Evolutionary conservation across 2,888 invertebrate genomes (phyloP).

Genomic region (Germaria angustata): DNA sequence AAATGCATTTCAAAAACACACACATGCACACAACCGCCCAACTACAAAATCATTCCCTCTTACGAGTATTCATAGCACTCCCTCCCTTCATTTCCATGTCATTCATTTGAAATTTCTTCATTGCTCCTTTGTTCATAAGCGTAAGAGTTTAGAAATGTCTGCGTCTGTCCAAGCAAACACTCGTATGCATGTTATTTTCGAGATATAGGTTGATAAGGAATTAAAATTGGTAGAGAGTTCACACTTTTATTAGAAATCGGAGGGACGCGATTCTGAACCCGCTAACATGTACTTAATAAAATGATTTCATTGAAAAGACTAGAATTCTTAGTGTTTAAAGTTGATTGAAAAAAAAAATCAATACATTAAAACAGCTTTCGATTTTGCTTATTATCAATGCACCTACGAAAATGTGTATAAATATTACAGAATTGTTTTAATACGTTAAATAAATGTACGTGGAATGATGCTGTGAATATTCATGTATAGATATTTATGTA

Average conservation of each 20-base stretch:
- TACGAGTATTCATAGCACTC: constrained; percentile 1
- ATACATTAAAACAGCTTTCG: too few relatives aligned
- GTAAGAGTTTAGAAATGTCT: background rate
- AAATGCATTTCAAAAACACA: constrained; percentile 23
- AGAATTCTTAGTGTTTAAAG: too few relatives aligned
- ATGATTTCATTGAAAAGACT: too few relatives aligned
- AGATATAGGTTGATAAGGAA: background rate
- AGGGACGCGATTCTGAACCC: too few relatives aligned
- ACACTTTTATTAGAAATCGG: background rate
- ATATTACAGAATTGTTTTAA: background rate
- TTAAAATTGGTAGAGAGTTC: background rate
- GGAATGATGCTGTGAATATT: constrained; percentile 23
- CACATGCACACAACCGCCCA: too few relatives aligned
- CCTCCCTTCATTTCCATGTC: constrained; percentile 62
- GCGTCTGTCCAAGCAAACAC: background rate
- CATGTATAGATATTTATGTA: background rate
- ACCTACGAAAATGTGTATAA: background rate
- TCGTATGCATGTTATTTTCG: too few relatives aligned
- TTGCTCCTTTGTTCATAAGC: constrained; percentile 5
- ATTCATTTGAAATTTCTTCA: constrained; percentile 52
- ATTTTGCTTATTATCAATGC: background rate
- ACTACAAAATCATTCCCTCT: too few relatives aligned
- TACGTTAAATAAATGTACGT: background rate
- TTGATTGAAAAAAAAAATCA: too few relatives aligned
- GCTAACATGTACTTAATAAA: too few relatives aligned